A percentile compares a stretch with the other conserved stretches of the same genome.
These are phyloP conservation scores for Chelon labrosus DNA, from an alignment of 2,797 vertebrate species.

Conservation along the genomic window DNA sequence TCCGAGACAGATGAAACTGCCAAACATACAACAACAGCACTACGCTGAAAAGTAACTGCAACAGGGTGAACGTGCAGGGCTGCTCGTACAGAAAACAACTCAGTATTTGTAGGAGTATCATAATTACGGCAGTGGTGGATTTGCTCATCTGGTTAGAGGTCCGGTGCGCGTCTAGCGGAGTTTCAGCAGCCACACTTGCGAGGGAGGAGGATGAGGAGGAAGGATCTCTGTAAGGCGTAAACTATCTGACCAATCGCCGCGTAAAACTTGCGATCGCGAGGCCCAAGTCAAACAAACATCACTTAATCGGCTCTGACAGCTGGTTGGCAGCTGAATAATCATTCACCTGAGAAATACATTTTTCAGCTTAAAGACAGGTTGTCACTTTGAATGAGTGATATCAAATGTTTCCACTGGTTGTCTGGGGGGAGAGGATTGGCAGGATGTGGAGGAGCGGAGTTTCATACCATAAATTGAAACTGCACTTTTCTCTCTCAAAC, in stretches of 20 bases:
- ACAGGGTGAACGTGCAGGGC: not conserved
- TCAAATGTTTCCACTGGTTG: constrained; percentile 16
- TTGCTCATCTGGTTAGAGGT: too few species aligned
- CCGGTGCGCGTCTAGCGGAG: not conserved
- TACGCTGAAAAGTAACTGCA: not conserved
- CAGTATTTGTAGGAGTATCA: not conserved
- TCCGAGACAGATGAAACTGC: not conserved
- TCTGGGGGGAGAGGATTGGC: not conserved
- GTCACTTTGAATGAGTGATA: constrained; percentile 40
- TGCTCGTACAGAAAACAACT: not conserved
- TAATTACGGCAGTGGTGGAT: not conserved
- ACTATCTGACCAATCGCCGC: constrained; percentile 11
- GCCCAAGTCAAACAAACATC: constrained; percentile 36
- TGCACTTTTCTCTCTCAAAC: not conserved
- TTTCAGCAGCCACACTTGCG: constrained; percentile 12
- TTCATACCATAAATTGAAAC: not conserved
- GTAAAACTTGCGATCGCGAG: constrained; percentile 9
- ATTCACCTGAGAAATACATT: constrained; percentile 42
- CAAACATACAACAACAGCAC: not conserved
- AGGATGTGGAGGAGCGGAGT: not conserved
- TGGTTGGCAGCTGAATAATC: constrained; percentile 49
- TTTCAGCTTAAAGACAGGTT: constrained; percentile 26
- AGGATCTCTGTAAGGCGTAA: constrained; percentile 22
- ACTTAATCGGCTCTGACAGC: constrained; percentile 55
- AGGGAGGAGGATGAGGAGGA: not conserved